These are phyloP conservation scores for Monopterus albus DNA, from an alignment of 2,113 vertebrate genomes.

Conservation along the genomic window DNA sequence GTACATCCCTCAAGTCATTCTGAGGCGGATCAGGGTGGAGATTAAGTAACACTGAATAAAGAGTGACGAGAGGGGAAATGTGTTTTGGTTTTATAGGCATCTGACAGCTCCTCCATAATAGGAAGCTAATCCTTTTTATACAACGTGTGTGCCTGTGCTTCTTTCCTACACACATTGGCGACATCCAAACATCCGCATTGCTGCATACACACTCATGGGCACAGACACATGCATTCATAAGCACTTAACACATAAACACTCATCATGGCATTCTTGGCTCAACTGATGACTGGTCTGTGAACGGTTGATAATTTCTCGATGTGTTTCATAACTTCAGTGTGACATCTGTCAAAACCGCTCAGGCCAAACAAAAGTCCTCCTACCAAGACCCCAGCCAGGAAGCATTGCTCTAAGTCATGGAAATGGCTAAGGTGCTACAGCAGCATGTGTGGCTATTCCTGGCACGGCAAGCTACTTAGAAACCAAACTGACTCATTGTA, in stretches of 20 bases:
- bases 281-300: conserved; percentile 39
- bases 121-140: conserved; percentile 73
- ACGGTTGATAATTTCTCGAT: conserved; percentile 46
- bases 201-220: background rate
- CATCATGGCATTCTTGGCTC: conserved; percentile 11
- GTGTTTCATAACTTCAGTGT: conserved; percentile 43
- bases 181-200: conserved; percentile 16
- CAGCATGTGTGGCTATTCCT: conserved; percentile 25
- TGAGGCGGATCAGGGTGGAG: conserved; percentile 69
- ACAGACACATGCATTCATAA: conserved; percentile 6
- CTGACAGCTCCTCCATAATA: conserved; percentile 73
- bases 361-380: conserved; percentile 13
- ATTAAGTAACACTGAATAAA: conserved; percentile 72
- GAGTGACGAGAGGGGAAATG: conserved; percentile 62
- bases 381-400: conserved; percentile 4
- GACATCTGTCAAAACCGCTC: conserved; percentile 61
- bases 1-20: conserved; percentile 69
- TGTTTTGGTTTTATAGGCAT: conserved; percentile 72
- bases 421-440: conserved; percentile 30
- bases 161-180: conserved; percentile 44
- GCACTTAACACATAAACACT: background rate
- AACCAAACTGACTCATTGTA: conserved; percentile 57
- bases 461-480: conserved; percentile 46
- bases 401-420: conserved; percentile 17
- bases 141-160: conserved; percentile 50